Conservation (phyloP, 1,140 invertebrate genomes). For the Sycophaga agraensis region DNA sequence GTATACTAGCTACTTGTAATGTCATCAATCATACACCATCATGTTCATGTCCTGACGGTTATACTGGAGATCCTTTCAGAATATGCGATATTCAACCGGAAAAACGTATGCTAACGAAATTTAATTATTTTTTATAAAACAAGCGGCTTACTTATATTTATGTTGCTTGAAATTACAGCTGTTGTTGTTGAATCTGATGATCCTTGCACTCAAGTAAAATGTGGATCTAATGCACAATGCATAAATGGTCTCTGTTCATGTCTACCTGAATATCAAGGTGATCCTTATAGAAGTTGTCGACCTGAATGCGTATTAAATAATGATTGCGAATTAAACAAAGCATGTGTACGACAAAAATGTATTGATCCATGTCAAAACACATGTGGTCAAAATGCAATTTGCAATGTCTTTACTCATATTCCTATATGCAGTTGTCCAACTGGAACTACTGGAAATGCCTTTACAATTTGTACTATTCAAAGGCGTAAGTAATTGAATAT, state of each 20-base stretch:
- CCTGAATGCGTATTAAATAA: slow-evolving; percentile 52
- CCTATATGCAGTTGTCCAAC: slow-evolving; percentile 57
- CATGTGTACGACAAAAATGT: slow-evolving; percentile 60
- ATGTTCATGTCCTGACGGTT: slow-evolving; percentile 68
- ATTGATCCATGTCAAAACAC: slow-evolving; percentile 58
- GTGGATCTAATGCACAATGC: slow-evolving; percentile 58
- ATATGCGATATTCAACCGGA: slow-evolving; percentile 55
- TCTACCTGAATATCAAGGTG: slow-evolving; percentile 65
- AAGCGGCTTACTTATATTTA: too few relatives aligned
- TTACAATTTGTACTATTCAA: slow-evolving; percentile 37
- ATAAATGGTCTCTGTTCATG: slow-evolving; percentile 64
- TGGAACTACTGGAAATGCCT: slow-evolving; percentile 58
- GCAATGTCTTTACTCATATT: slow-evolving; percentile 56
- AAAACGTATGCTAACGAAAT: slow-evolving; percentile 46
- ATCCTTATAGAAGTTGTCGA: slow-evolving; percentile 60
- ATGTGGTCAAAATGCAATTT: slow-evolving; percentile 60
- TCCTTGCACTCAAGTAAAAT: slow-evolving; percentile 48
- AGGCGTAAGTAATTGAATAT: too few relatives aligned
- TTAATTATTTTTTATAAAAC: too few relatives aligned
- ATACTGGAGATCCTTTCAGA: slow-evolving; percentile 71
- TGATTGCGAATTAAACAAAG: slow-evolving; percentile 55
- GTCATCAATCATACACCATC: slow-evolving; percentile 67
- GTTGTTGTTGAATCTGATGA: slow-evolving; percentile 31
- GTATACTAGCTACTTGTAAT: slow-evolving; percentile 63
- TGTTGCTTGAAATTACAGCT: slow-evolving; percentile 21